phyloP scores from a whole-genome alignment of 2,797 vertebrate species.

The Lagodon rhomboides region DNA sequence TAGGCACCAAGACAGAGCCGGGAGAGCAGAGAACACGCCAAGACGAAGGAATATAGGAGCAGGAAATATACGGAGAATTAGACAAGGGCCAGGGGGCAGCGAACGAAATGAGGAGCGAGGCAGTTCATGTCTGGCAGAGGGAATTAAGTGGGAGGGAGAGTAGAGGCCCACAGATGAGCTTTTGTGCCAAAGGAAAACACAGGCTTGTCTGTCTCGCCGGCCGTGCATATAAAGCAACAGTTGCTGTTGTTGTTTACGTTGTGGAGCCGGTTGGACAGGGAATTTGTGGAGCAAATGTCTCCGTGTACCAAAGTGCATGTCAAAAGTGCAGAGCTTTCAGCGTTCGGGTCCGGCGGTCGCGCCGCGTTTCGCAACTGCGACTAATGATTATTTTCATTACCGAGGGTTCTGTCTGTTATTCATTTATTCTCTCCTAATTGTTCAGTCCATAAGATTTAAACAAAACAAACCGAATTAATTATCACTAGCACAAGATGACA shows the following conservation, averaged over 20 bases:
- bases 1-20: conserved; percentile 34
- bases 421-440: not conserved
- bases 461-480: not conserved
- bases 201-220: conserved; percentile 57
- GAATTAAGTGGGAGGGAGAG: conserved; percentile 54
- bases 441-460: not conserved
- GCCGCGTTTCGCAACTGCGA: not conserved
- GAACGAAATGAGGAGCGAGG: conserved; percentile 56
- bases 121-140: conserved; percentile 64
- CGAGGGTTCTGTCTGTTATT: not conserved
- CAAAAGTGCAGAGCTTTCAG: conserved; percentile 7
- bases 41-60: conserved; percentile 25
- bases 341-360: not conserved
- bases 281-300: conserved; percentile 40
- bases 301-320: conserved; percentile 6
- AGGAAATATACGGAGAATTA: conserved; percentile 46
- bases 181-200: conserved; percentile 65
- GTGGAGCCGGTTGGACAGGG: conserved; percentile 47
- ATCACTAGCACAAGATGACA: not conserved
- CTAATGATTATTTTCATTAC: not conserved
- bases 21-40: conserved; percentile 20
- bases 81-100: conserved; percentile 45
- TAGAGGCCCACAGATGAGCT: conserved; percentile 64
- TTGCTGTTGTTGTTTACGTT: conserved; percentile 55
- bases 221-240: conserved; percentile 59